phyloP scores from a whole-genome alignment of 1,140 invertebrate species.

The Odontomachus brunneus region DNA sequence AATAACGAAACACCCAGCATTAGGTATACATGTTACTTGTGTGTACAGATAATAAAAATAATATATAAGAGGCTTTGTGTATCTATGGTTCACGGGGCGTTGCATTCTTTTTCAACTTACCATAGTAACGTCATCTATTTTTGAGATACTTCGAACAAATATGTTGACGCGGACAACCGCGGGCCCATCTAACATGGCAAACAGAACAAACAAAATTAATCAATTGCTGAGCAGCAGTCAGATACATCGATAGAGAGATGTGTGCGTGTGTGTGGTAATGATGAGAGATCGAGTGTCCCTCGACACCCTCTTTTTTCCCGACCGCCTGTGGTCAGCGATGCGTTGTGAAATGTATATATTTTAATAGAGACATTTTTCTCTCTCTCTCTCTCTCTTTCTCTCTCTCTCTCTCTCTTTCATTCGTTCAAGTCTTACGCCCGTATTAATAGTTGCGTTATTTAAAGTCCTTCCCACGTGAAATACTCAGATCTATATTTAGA shows the following conservation, averaged over 20 bases:
- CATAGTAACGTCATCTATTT: conserved; percentile 99
- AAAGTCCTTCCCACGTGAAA: too few species aligned
- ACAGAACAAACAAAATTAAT: conserved; percentile 84
- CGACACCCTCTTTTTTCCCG: too few species aligned
- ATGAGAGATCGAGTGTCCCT: too few species aligned
- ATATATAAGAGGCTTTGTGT: conserved; percentile 58
- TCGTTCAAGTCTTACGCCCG: too few species aligned
- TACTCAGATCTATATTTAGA: too few species aligned
- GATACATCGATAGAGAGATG: conserved; percentile 59
- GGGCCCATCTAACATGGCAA: conserved; percentile 92
- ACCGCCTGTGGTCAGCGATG: conserved; percentile 32
- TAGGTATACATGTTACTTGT: conserved; percentile 30
- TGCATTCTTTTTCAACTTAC: conserved; percentile 89
- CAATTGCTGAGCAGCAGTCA: conserved; percentile 74
- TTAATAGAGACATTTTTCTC: conserved; percentile 1
- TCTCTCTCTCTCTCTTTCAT: too few species aligned
- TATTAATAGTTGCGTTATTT: too few species aligned
- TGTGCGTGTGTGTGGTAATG: conserved; percentile 58
- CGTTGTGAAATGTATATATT: conserved; percentile 25
- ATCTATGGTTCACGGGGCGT: conserved; percentile 75
- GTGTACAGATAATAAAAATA: conserved; percentile 13
- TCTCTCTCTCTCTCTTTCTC: too few species aligned
- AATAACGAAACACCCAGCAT: conserved; percentile 63
- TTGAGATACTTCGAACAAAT: conserved; percentile 98
- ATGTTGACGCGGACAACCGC: conserved; percentile 97